Evolutionary conservation across 2,888 invertebrate species (phyloP).

Genomic region (Graphium colonna): DNA sequence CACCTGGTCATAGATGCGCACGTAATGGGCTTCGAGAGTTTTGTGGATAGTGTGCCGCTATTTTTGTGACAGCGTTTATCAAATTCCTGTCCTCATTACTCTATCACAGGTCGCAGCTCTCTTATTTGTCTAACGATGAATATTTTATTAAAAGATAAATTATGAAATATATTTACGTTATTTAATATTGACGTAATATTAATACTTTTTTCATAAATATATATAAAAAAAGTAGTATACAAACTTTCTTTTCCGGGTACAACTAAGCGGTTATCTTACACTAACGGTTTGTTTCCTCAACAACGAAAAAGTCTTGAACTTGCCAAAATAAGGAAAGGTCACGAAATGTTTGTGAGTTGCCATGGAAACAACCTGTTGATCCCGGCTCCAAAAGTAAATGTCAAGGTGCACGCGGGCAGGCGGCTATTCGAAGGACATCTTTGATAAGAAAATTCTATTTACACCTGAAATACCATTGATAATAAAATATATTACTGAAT

Average conservation of each 20-base stretch:
- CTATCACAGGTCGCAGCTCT: too few relatives aligned
- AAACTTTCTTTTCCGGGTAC: too few relatives aligned
- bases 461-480: too few relatives aligned
- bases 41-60: conserved; percentile 8
- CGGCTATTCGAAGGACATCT: neutral
- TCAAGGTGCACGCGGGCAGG: conserved; percentile 43
- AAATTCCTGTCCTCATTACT: neutral
- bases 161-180: too few relatives aligned
- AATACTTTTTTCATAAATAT: too few relatives aligned
- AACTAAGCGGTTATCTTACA: neutral
- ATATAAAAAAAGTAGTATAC: too few relatives aligned
- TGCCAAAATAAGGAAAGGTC: conserved; percentile 50
- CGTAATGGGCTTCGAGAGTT: conserved; percentile 41
- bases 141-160: too few relatives aligned
- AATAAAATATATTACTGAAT: too few relatives aligned
- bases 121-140: too few relatives aligned
- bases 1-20: conserved; percentile 49
- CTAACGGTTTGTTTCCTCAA: neutral
- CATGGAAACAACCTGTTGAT: conserved; percentile 64
- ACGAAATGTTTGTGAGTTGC: conserved; percentile 43
- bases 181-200: too few relatives aligned
- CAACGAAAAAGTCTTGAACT: neutral
- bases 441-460: neutral
- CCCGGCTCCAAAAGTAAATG: conserved; percentile 41
- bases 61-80: neutral